Base-by-base conservation (phyloP, 2,888 invertebrate species). In the Microctonus hyperodae region DNA sequence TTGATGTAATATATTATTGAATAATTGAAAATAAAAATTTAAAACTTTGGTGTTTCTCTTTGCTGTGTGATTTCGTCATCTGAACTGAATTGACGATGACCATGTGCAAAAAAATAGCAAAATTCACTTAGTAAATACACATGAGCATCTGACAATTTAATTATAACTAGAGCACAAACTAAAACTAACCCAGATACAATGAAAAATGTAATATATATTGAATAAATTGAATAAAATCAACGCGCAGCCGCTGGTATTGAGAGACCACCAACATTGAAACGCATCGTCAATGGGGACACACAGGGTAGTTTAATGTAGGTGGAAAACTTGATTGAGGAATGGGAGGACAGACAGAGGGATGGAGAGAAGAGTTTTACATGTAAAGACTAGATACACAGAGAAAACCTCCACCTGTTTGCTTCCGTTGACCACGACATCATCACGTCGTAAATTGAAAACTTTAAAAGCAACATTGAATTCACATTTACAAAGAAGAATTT, bases 141-240 rank as follows among this genome's bases (percentile, higher is more conserved):
- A 33, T 65, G 60, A n/a, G 16, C 23, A 51, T 50, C 6, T 22
- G 51, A n/a, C 56, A 69, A 69, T 65, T 64, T 69, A 65, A 60
- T 68, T 64, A 63, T 55, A 56, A 65, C 61, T 65, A 57, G 56
- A 44, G 40, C 51, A 44, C 56, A 57, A 25, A 71, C 69, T 71
- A 72, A 76, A 73, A 73, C 73, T 79, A 80, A 77, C 78, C 79
- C 75, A 79, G 77, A 79, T 78, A 76, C 73, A 16, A 44, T 57
- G 73, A 69, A 74, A 76, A 76, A 75, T 73, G 65, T n/a, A n/a
- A n/a, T n/a, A n/a, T n/a, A n/a, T n/a, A n/a, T n/a, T n/a, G n/a
- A 72, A 72, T 70, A 77, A 79, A 81, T 81, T 73, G 80, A 80
- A 78, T 80, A 76, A 75, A 78, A 75, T 76, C 73, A 79, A 56